phyloP scores from a whole-genome alignment of 2,888 invertebrate genomes.

The Drosophila stalkeri region DNA sequence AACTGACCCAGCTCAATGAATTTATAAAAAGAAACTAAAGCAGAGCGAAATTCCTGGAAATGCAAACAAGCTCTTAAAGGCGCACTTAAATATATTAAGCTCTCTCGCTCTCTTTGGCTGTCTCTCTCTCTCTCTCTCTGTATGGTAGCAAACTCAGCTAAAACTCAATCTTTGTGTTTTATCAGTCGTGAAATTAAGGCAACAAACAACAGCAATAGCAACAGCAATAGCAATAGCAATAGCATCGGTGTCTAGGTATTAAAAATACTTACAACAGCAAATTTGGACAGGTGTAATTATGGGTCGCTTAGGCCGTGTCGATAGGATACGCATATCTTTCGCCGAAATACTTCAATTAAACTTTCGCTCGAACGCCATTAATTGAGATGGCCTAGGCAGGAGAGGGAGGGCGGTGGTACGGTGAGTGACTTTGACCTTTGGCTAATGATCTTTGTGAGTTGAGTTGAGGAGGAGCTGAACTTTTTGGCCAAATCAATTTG shows the following conservation, averaged over 20 bases:
- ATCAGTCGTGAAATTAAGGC: conserved; percentile 77
- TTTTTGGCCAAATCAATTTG: conserved; percentile 68
- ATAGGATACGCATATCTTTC: conserved; percentile 39
- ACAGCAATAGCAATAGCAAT: conserved; percentile 13
- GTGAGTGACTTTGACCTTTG: conserved; percentile 51
- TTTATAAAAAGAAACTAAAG: conserved; percentile 6
- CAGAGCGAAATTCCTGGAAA: not conserved
- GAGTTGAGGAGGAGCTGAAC: conserved; percentile 27
- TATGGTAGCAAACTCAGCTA: not conserved
- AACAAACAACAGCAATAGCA: conserved; percentile 26
- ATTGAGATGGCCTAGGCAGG: conserved; percentile 39
- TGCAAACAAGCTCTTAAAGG: conserved; percentile 17
- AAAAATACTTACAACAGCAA: conserved; percentile 44
- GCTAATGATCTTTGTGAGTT: conserved; percentile 47
- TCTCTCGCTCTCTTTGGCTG: not conserved
- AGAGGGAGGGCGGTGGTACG: not conserved
- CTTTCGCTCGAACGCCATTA: conserved; percentile 73
- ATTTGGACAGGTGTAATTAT: conserved; percentile 77
- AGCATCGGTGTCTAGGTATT: conserved; percentile 17
- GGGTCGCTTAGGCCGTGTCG: conserved; percentile 35
- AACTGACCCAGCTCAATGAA: conserved; percentile 29
- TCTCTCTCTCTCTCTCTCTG: not conserved
- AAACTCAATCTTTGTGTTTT: conserved; percentile 67
- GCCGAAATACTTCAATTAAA: conserved; percentile 69
- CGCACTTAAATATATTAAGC: conserved; percentile 17